A percentile compares a stretch with the other conserved stretches of the same genome.
Conservation (phyloP, 2,113 vertebrate species). For the Pelobates fuscus region DNA sequence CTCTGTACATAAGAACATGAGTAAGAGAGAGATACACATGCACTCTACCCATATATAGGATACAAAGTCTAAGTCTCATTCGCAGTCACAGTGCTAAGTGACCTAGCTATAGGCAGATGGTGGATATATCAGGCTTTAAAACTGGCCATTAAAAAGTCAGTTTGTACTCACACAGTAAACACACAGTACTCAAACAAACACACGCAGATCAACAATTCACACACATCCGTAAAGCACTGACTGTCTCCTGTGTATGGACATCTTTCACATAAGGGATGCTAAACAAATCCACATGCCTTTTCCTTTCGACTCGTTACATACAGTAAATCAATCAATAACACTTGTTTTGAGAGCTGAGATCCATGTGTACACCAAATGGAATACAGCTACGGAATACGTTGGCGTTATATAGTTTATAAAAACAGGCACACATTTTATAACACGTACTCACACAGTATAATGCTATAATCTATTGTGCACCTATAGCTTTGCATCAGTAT, state of each 20-base stretch:
- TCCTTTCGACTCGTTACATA: no score
- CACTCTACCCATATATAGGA: neutral
- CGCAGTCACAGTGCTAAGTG: neutral
- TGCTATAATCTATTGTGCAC: no score
- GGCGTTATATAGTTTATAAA: neutral
- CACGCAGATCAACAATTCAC: neutral
- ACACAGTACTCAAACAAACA: neutral
- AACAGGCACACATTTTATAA: neutral
- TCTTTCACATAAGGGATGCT: neutral
- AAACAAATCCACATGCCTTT: neutral
- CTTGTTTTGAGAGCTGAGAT: no score
- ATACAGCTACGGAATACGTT: neutral
- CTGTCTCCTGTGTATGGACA: neutral
- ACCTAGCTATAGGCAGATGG: neutral
- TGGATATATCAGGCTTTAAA: no score
- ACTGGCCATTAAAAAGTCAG: neutral
- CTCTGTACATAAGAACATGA: neutral
- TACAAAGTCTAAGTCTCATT: neutral
- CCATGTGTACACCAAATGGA: neutral
- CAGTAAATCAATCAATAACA: no score
- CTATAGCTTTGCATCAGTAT: no score
- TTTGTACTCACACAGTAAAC: neutral
- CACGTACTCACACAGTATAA: neutral
- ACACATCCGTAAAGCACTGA: neutral
- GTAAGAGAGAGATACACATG: neutral